Conservation (phyloP, 2,797 vertebrate genomes). For the Vireo griseus region DNA sequence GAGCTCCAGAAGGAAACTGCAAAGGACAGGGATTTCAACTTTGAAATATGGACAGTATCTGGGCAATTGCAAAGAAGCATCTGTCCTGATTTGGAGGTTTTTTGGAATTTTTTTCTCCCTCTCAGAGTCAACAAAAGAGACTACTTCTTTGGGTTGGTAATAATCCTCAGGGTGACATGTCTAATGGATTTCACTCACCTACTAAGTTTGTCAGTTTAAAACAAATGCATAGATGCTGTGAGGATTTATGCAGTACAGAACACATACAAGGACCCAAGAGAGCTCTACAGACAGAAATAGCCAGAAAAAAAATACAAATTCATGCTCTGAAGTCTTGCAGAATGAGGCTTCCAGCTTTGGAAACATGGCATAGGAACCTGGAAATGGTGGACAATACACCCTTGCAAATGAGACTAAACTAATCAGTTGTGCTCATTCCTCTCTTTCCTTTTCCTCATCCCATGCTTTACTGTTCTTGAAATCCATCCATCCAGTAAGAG, state of each 20-base stretch:
- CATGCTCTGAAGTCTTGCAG: background rate
- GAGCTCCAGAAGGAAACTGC: background rate
- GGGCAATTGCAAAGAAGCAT: background rate
- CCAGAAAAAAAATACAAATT: background rate
- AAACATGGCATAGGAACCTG: background rate
- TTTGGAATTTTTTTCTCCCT: too few species aligned
- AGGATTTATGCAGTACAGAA: background rate
- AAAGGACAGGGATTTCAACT: background rate
- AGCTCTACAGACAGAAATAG: background rate
- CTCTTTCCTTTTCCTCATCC: background rate
- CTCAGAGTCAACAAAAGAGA: background rate
- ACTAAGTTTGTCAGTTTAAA: background rate
- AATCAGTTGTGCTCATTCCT: background rate
- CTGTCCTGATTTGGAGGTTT: background rate
- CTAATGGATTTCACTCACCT: background rate
- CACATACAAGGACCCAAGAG: background rate
- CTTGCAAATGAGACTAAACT: background rate
- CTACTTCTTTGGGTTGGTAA: background rate
- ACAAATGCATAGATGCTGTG: background rate
- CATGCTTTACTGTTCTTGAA: background rate
- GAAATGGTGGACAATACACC: background rate
- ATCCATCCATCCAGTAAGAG: background rate
- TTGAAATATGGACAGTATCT: background rate
- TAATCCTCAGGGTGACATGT: background rate
- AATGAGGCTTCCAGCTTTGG: background rate